A percentile compares a stretch with the other conserved stretches of the same genome.
Evolutionary conservation across 2,888 invertebrate genomes (phyloP).

Genomic region (Atrina japonica): DNA sequence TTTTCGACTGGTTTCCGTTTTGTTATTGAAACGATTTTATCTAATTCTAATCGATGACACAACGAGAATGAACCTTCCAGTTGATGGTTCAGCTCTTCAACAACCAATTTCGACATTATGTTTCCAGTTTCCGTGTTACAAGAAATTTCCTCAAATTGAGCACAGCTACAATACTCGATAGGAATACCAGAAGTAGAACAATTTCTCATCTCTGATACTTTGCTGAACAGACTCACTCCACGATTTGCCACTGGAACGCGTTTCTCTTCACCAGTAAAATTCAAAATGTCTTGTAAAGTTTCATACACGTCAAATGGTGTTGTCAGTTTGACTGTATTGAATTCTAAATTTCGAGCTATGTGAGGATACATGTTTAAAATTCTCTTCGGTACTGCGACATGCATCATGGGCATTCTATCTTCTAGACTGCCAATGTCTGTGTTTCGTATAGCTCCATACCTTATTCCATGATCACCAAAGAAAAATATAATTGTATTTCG

Average conservation of each 20-base stretch:
- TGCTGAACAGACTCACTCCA: constrained; percentile 86
- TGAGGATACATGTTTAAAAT: constrained; percentile 17
- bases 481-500: constrained; percentile 31
- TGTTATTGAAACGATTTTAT: not conserved
- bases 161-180: constrained; percentile 94
- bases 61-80: not conserved
- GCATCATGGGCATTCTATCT: constrained; percentile 25
- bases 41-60: not conserved
- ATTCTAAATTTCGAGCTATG: constrained; percentile 11
- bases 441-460: constrained; percentile 20
- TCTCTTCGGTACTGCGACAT: constrained; percentile 13
- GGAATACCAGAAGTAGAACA: constrained; percentile 89
- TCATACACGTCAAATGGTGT: constrained; percentile 30
- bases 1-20: too few species aligned
- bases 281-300: constrained; percentile 25
- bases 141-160: constrained; percentile 82
- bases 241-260: constrained; percentile 18
- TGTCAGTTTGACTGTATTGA: constrained; percentile 14
- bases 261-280: constrained; percentile 46
- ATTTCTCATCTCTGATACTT: constrained; percentile 87
- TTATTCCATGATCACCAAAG: constrained; percentile 38
- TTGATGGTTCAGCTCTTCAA: constrained; percentile 5
- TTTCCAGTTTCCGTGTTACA: not conserved
- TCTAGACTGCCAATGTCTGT: constrained; percentile 31
- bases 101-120: not conserved